Conservation (phyloP, 2,797 vertebrate species). For the Phrynocephalus forsythii region DNA sequence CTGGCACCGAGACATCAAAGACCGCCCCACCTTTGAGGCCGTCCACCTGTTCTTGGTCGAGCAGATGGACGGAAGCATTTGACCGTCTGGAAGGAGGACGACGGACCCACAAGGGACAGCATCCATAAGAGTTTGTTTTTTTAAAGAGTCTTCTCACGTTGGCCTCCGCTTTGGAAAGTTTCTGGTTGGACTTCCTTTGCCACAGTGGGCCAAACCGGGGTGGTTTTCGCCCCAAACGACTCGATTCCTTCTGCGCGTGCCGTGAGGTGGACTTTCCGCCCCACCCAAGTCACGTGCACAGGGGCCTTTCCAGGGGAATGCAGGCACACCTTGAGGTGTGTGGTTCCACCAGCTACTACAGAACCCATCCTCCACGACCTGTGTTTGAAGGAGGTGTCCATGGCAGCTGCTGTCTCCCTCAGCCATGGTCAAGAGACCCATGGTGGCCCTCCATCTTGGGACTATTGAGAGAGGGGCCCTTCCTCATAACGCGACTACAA, state of each 20-base stretch:
- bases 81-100: slow-evolving; percentile 19
- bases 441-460: slow-evolving; percentile 67
- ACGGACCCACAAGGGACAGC: slow-evolving; percentile 30
- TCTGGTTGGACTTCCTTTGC: slow-evolving; percentile 51
- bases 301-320: background rate
- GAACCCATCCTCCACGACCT: background rate
- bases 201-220: slow-evolving; percentile 53
- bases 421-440: slow-evolving; percentile 66
- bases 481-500: background rate
- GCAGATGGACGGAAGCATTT: slow-evolving; percentile 80
- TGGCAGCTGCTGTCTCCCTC: slow-evolving; percentile 73
- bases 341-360: background rate
- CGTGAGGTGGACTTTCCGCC: too few species aligned
- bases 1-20: slow-evolving; percentile 84
- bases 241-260: background rate
- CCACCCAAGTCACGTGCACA: background rate
- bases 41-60: slow-evolving; percentile 86
- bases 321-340: background rate
- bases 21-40: slow-evolving; percentile 83
- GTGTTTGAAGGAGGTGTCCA: slow-evolving; percentile 44
- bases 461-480: slow-evolving; percentile 67
- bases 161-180: slow-evolving; percentile 48
- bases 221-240: too few species aligned
- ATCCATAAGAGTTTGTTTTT: slow-evolving; percentile 41
- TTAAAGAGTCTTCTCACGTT: slow-evolving; percentile 33